Evolutionary conservation across 2,113 vertebrate genomes (phyloP).

Genomic region (Eubucco bourcierii): DNA sequence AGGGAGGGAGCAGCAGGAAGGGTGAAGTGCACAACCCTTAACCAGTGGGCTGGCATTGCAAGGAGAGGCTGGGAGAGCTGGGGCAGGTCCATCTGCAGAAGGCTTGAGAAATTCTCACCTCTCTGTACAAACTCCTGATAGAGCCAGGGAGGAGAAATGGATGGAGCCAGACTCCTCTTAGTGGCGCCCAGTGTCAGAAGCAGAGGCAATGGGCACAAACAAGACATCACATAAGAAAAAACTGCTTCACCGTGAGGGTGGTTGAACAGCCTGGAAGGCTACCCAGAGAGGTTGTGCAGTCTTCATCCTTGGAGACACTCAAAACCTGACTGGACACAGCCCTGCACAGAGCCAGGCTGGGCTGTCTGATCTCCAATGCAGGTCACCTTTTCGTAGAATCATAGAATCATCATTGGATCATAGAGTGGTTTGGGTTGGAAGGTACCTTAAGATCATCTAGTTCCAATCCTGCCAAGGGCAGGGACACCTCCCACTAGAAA

Average conservation of each 20-base stretch:
- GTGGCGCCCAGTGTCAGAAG: not conserved
- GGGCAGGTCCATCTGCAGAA: not conserved
- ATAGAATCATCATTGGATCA: too few species aligned
- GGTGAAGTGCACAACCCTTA: not conserved
- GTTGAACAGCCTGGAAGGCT: not conserved
- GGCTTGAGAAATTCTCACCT: not conserved
- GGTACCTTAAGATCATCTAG: too few species aligned
- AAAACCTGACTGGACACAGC: rapidly evolving
- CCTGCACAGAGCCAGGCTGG: not conserved
- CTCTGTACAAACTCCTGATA: not conserved
- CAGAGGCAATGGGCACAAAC: not conserved
- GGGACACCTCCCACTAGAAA: too few species aligned
- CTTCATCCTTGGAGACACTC: not conserved
- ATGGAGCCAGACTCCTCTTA: not conserved
- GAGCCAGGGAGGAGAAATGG: not conserved
- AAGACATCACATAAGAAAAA: not conserved
- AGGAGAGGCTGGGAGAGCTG: not conserved
- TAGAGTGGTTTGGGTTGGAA: too few species aligned
- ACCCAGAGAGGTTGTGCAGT: not conserved
- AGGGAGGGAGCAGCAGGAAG: not conserved
- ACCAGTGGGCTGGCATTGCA: rapidly evolving
- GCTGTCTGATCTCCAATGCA: not conserved
- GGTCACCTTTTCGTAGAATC: not conserved
- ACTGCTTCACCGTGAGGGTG: not conserved
- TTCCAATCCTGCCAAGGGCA: too few species aligned